These are phyloP conservation scores for Clanis bilineata DNA, from an alignment of 2,888 invertebrate genomes.

Conservation along the genomic window DNA sequence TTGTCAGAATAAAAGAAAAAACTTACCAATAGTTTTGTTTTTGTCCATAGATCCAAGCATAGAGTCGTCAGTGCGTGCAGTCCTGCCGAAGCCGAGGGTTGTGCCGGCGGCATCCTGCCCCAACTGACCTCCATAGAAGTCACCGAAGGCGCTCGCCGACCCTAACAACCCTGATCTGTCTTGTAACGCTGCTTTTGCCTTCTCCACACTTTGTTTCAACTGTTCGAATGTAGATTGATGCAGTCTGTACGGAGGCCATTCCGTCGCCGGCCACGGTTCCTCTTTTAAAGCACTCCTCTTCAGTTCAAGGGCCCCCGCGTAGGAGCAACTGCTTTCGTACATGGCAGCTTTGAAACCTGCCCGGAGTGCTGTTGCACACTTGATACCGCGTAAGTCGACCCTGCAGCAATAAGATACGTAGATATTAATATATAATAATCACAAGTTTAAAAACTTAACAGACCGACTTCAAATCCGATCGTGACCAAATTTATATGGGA, in stretches of 20 bases:
- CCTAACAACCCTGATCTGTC: constrained; percentile 87
- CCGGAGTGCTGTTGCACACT: constrained; percentile 69
- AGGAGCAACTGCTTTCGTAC: constrained; percentile 97
- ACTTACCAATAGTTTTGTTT: constrained; percentile 69
- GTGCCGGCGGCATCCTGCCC: constrained; percentile 62
- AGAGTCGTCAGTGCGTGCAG: constrained; percentile 64
- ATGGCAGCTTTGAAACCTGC: constrained; percentile 82
- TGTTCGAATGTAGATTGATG: constrained; percentile 95
- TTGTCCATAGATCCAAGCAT: constrained; percentile 75
- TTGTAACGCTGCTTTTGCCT: constrained; percentile 93
- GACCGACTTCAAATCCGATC: too few relatives aligned
- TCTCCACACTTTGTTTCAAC: constrained; percentile 94
- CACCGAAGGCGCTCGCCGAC: constrained; percentile 88
- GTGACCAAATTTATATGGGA: too few relatives aligned
- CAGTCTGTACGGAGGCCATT: constrained; percentile 90
- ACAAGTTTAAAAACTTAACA: too few relatives aligned
- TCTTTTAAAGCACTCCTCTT: constrained; percentile 85
- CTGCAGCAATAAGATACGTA: constrained; percentile 38
- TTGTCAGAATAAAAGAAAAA: too few relatives aligned
- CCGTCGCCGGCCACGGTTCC: constrained; percentile 83
- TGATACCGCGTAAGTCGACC: constrained; percentile 68
- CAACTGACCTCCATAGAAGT: constrained; percentile 82
- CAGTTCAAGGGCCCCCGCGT: constrained; percentile 91
- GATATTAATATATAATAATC: background rate
- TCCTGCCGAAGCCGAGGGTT: constrained; percentile 64